Percentiles rank a stretch among this genome's conserved stretches.
These are phyloP conservation scores for Himantopus leucocephalus DNA, from an alignment of 2,113 vertebrate species.

Conservation along the genomic window DNA sequence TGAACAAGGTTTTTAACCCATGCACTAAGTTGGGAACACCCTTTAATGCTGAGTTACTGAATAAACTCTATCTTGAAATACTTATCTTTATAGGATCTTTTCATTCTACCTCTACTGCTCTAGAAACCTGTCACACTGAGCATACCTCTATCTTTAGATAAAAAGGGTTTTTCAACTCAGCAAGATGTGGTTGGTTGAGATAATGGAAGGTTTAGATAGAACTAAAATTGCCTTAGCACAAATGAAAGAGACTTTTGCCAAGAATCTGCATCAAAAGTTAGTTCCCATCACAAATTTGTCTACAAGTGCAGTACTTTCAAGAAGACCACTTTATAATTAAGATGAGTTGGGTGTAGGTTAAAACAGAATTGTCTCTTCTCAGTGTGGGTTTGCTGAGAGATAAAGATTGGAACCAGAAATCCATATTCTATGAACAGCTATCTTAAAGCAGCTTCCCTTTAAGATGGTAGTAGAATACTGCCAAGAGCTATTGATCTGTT, in stretches of 20 bases:
- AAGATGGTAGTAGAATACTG: neutral
- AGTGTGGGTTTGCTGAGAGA: neutral
- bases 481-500: neutral
- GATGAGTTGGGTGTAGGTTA: neutral
- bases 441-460: neutral
- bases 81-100: constrained; percentile 11
- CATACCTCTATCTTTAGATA: constrained; percentile 31
- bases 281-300: neutral
- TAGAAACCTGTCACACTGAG: neutral
- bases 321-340: neutral
- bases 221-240: neutral
- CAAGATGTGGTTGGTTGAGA: neutral
- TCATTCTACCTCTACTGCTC: neutral
- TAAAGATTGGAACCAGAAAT: neutral
- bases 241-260: neutral
- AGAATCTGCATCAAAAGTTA: neutral
- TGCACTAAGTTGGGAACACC: neutral
- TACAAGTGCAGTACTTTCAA: neutral
- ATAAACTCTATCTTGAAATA: neutral
- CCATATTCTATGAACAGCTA: neutral
- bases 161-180: constrained; percentile 38
- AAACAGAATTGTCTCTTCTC: neutral
- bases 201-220: constrained; percentile 11
- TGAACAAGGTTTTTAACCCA: neutral
- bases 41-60: neutral